phyloP scores from a whole-genome alignment of 2,113 vertebrate genomes.

The Seriola quinqueradiata region DNA sequence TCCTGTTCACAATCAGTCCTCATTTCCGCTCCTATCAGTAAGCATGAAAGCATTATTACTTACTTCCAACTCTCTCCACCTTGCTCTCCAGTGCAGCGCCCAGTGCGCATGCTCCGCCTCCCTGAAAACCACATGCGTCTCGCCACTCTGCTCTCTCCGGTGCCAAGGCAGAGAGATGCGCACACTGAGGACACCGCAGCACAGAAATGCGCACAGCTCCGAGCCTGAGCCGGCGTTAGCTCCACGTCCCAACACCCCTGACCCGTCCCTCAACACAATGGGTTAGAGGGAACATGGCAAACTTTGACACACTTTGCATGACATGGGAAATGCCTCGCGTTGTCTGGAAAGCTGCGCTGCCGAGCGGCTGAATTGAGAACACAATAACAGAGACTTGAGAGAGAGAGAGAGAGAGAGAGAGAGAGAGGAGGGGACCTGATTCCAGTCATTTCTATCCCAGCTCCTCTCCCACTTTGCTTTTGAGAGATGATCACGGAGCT shows the following conservation, averaged over 20 bases:
- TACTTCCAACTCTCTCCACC: slow-evolving; percentile 2
- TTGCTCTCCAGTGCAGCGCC: not conserved
- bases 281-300: slow-evolving; percentile 62
- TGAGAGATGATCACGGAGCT: slow-evolving; percentile 95
- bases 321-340: slow-evolving; percentile 43
- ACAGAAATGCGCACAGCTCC: slow-evolving; percentile 53
- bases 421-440: slow-evolving; percentile 28
- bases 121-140: slow-evolving; percentile 71
- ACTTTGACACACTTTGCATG: slow-evolving; percentile 71
- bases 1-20: not conserved
- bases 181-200: slow-evolving; percentile 44
- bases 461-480: slow-evolving; percentile 49
- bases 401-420: not conserved
- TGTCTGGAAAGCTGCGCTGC: slow-evolving; percentile 49
- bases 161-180: slow-evolving; percentile 64
- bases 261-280: slow-evolving; percentile 35
- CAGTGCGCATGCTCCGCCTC: slow-evolving; percentile 72
- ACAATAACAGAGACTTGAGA: slow-evolving; percentile 60
- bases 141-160: slow-evolving; percentile 41
- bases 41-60: not conserved
- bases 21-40: not conserved
- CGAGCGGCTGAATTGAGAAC: slow-evolving; percentile 64
- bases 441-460: slow-evolving; percentile 37
- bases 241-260: slow-evolving; percentile 5
- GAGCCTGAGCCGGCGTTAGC: slow-evolving; percentile 26